Base-by-base conservation (phyloP, 2,797 vertebrate species). In the Meriones psammophilus region DNA sequence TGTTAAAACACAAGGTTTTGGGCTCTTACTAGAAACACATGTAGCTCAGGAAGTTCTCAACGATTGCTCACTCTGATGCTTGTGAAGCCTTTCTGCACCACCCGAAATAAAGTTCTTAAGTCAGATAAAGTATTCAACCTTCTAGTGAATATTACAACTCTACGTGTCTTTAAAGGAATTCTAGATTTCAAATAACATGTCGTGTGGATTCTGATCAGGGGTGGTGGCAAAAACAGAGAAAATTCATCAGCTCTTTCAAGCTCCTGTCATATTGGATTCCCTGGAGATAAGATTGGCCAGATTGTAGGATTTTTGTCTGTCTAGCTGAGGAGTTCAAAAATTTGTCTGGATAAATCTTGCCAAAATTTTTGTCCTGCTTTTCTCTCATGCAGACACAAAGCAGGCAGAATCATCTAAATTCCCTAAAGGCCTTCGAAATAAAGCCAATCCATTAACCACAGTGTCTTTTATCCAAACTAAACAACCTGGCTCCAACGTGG, bases 311-410 rank as follows among this genome's bases (percentile, higher is more conserved):
- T 91, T 58, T 24, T 62, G n/a, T 64, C 18, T 81, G 33, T 78
- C 73, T 88, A 95, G 3, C 77, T 81, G 54, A 89, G 79, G 87
- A 91, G 22, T 46, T n/a, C 62, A 54, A 80, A 60, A 39, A 91
- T 87, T 96, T 68, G 46, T 22, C 33, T 76, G 15, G 13, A 68
- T 14, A 84, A 94, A 42, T 92, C 36, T 33, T 91, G 64, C 36
- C 91, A 88, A 88, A 93, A 84, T 92, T 76, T 97, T 42, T 91
- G 12, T 36, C 85, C 39, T 93, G 33, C 22, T 92, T n/a, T 93
- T 88, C 71, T 94, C 60, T 93, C 15, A 20, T 42, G 18, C 46
- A 95, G 71, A 95, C 54, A 80, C 60, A 96, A 91, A 89, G 8
- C 42, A 90, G 36, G 69, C 42, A 71, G 46, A 69, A 83, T 91